Evolutionary conservation across 2,888 invertebrate genomes (phyloP), one percentile per base, ranked within the genome.

Genomic region (Spilarctia lutea): DNA sequence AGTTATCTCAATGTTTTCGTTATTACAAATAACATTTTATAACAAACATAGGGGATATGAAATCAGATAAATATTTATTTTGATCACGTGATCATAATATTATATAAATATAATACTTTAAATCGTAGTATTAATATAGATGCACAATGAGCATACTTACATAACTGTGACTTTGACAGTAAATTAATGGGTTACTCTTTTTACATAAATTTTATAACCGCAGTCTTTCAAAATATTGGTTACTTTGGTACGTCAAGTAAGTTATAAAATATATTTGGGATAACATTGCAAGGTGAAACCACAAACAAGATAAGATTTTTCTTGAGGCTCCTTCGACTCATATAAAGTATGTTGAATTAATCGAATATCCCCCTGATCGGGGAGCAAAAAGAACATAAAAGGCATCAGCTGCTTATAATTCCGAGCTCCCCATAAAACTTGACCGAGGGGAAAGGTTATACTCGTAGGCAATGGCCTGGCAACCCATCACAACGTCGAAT

Each of bases 1-100:
- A 68, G 33, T 73, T 76, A 77, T 78, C 68, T 75, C 13, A 75
- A 66, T 77, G 60, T 76, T 76, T 73, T 67, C 71, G 60, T 71
- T 68, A n/a, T 16, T 45, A 33, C 52, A 52, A 60, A 66, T 74
- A 78, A 24, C 45, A 73, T 75, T 75, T 72, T 69, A 72, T 72
- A 45, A 68, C 65, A 45, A 65, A 63, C 35, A 48, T 65, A 65
- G 52, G 72, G 42, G 27, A 75, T 18, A 65, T 72, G 45, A 35
- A 75, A 68, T 68, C 30, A n/a, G 72, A 72, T 68, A 45, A 65
- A n/a, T 72, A 33, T 68, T 63, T 39, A 13, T 67, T 60, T 52
- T 18, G 0, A 48, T 30, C 39, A 63, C 30, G 42, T 42, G 68
- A 30, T 13, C 33, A 60, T 30, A 68, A 60, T 52, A 3, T 18